Conservation (phyloP, 1,140 invertebrate species). For the Drosophila baimaii region DNA sequence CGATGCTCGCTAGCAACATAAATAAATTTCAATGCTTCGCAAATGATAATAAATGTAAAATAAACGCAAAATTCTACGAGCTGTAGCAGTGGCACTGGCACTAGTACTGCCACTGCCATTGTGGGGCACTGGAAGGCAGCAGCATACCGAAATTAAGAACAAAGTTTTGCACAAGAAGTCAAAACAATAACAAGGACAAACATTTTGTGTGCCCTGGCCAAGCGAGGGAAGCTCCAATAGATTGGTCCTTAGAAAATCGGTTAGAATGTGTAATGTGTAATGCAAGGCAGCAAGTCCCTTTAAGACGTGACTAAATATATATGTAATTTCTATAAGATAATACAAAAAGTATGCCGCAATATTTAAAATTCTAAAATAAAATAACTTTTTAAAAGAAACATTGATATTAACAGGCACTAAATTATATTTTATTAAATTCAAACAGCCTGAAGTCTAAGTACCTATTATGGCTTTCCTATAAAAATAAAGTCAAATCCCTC, state of each 20-base stretch:
- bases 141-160: conserved; percentile 71
- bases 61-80: conserved; percentile 69
- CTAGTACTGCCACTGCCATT: conserved; percentile 1
- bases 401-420: too few species aligned
- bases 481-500: too few species aligned
- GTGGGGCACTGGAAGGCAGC: conserved; percentile 23
- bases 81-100: conserved; percentile 20
- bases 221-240: conserved; percentile 39
- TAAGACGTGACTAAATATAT: too few species aligned
- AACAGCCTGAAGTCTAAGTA: too few species aligned
- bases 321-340: too few species aligned
- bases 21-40: conserved; percentile 79
- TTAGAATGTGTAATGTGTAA: too few species aligned
- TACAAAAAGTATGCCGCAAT: too few species aligned
- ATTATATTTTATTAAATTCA: too few species aligned
- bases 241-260: neutral
- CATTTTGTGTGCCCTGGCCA: conserved; percentile 44
- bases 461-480: too few species aligned
- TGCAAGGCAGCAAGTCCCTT: neutral
- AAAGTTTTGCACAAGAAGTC: conserved; percentile 79
- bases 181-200: conserved; percentile 80
- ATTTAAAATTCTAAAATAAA: too few species aligned
- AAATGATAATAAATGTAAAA: conserved; percentile 83
- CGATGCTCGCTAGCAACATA: conserved; percentile 48
- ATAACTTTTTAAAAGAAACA: too few species aligned